Evolutionary conservation across 2,113 vertebrate species (phyloP).

Genomic region (Ciconia maguari): DNA sequence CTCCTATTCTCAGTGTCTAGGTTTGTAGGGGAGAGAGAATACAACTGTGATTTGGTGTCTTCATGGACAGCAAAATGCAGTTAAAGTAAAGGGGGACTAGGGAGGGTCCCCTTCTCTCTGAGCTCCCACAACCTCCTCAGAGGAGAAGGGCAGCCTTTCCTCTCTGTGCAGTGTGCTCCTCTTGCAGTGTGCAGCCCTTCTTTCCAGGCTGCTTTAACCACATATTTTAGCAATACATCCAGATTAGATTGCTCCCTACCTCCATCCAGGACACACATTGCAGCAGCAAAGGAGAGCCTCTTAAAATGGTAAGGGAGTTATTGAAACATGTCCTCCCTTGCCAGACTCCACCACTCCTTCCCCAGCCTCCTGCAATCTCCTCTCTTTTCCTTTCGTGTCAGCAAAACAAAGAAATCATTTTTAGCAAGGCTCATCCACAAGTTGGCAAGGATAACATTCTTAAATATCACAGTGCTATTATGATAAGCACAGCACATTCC

Average conservation of each 20-base stretch:
- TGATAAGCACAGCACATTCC: conserved; percentile 34
- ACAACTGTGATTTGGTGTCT: background rate
- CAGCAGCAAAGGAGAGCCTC: background rate
- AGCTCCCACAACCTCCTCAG: background rate
- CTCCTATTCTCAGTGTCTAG: background rate
- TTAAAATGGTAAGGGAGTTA: background rate
- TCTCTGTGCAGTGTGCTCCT: background rate
- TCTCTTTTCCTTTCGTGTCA: background rate
- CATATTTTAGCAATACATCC: background rate
- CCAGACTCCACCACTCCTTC: background rate
- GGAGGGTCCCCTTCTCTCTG: background rate
- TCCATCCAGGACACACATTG: background rate
- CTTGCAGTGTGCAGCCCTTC: background rate
- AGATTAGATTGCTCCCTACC: background rate
- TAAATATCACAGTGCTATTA: conserved; percentile 49
- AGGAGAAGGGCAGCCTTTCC: background rate
- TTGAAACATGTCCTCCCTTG: background rate
- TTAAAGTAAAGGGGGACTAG: background rate
- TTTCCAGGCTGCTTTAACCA: background rate
- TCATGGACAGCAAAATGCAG: background rate
- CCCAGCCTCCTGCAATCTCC: background rate
- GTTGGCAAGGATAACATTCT: conserved; percentile 33
- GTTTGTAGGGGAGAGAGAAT: background rate
- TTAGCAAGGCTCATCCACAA: conserved; percentile 18
- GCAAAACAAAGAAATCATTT: conserved; percentile 51